Evolutionary conservation across 2,113 vertebrate species (phyloP).

Genomic region (Apaloderma vittatum): DNA sequence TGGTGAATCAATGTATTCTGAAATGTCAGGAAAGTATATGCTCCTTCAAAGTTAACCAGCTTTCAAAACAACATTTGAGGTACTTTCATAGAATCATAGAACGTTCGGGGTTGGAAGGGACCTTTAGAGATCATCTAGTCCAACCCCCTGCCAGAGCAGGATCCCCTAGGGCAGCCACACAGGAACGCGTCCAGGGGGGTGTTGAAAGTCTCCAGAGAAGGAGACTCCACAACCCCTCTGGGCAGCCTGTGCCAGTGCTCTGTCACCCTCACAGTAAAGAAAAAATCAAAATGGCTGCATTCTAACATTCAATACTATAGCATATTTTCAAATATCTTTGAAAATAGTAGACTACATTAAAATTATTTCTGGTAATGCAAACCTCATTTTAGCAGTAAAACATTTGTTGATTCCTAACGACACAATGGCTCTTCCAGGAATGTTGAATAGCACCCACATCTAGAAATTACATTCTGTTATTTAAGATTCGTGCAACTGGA

Average conservation of each 20-base stretch:
- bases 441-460: accelerated
- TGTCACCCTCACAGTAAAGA: no score
- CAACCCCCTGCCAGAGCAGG: no score
- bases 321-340: background rate
- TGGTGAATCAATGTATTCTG: background rate
- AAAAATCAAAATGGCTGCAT: background rate
- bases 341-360: background rate
- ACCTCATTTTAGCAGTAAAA: background rate
- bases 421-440: background rate
- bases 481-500: background rate
- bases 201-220: no score
- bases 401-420: background rate
- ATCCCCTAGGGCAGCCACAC: no score
- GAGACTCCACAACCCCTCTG: no score
- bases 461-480: background rate
- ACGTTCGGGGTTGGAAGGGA: no score
- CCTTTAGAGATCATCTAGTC: no score
- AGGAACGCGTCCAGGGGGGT: no score
- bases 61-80: background rate
- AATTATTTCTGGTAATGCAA: background rate
- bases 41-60: background rate
- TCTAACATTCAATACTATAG: background rate
- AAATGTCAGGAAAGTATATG: background rate
- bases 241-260: no score
- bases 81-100: background rate